These are phyloP conservation scores for Enteromius radiatus DNA, from an alignment of 2,797 vertebrate species.

Conservation along the genomic window DNA sequence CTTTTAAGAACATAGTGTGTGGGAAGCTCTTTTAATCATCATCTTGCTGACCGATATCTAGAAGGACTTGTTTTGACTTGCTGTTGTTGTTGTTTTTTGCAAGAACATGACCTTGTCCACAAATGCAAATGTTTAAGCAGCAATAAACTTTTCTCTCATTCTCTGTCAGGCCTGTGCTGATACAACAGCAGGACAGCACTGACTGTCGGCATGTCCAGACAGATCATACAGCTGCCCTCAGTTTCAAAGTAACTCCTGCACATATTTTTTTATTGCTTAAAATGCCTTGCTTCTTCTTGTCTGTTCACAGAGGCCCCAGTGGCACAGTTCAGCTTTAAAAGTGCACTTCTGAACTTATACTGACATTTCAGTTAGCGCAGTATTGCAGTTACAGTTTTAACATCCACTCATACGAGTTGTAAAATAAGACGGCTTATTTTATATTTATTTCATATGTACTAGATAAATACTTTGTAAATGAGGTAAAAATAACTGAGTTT, in stretches of 20 bases:
- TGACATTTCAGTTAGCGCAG: not conserved
- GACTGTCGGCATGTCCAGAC: not conserved
- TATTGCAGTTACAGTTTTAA: not conserved
- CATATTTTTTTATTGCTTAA: not conserved
- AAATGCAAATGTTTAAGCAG: not conserved
- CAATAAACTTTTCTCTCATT: not conserved
- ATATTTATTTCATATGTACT: not conserved
- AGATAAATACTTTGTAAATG: not conserved
- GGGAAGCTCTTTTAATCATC: not conserved
- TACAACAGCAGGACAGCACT: not conserved
- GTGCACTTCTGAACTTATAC: not conserved
- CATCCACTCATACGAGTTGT: not conserved
- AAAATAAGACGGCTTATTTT: no score
- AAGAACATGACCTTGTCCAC: not conserved
- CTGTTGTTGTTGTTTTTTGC: not conserved
- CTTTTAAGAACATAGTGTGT: not conserved
- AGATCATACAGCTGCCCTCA: not conserved
- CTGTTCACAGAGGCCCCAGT: not conserved
- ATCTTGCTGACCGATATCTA: not conserved
- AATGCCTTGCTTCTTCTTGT: not conserved
- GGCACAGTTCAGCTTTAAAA: not conserved
- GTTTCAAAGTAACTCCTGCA: not conserved
- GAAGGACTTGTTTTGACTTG: not conserved
- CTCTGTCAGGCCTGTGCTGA: not conserved
- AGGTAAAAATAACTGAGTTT: not conserved